Evolutionary conservation across 2,113 vertebrate species (phyloP).

Genomic region (Bagarius yarrelli): DNA sequence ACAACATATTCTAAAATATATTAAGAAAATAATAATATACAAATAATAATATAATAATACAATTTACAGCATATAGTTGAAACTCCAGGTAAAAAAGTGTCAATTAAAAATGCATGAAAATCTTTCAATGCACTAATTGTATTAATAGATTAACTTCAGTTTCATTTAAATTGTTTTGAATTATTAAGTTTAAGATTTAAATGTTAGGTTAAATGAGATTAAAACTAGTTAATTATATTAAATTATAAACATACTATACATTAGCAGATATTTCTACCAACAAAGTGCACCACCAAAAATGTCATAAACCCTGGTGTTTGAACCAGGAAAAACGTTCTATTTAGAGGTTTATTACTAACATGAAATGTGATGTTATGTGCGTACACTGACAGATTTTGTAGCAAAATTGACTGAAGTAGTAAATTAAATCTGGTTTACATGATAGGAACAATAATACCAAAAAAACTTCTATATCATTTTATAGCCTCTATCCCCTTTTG

Average conservation of each 20-base stretch:
- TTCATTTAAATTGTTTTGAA: neutral
- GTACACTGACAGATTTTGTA: neutral
- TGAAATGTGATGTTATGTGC: neutral
- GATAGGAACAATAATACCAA: neutral
- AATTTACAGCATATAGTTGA: too few species aligned
- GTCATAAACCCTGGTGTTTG: too few species aligned
- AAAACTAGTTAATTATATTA: neutral
- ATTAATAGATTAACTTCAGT: neutral
- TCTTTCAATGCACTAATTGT: too few species aligned
- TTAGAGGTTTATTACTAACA: neutral
- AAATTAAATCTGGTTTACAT: neutral
- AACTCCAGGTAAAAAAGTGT: too few species aligned
- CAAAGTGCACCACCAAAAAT: neutral
- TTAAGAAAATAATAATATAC: too few species aligned
- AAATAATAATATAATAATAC: too few species aligned
- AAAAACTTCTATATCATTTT: slow-evolving; percentile 10
- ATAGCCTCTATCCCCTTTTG: slow-evolving; percentile 82
- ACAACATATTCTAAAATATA: too few species aligned
- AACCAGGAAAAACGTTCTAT: neutral
- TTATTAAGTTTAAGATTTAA: neutral
- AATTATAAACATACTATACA: neutral
- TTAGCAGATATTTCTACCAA: neutral
- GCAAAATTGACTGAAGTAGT: neutral
- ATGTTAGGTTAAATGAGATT: neutral
- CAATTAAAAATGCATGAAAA: too few species aligned